A percentile compares a stretch with the other conserved stretches of the same genome.
phyloP scores from a whole-genome alignment of 2,888 invertebrate genomes.

The Alloplasta piceator region DNA sequence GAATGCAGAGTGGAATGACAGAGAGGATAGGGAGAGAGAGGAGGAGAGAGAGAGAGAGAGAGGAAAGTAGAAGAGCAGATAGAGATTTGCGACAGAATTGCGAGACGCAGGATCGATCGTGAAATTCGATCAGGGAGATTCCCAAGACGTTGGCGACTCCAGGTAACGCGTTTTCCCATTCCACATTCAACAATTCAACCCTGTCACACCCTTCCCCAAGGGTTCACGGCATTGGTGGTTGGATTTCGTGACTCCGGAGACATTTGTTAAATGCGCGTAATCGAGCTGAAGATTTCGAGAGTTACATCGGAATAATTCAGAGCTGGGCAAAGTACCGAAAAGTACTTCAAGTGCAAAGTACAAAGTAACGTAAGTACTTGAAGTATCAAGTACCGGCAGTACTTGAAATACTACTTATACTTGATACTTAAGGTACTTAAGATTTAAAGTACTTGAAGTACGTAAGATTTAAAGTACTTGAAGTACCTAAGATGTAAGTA shows the following conservation, averaged over 20 bases:
- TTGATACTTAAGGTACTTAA: too few relatives aligned
- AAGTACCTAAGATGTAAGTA: too few relatives aligned
- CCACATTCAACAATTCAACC: not conserved
- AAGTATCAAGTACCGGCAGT: too few relatives aligned
- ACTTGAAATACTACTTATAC: too few relatives aligned
- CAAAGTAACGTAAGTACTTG: too few relatives aligned
- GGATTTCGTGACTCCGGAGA: constrained; percentile 14
- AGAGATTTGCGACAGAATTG: constrained; percentile 30
- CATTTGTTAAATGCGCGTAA: constrained; percentile 15
- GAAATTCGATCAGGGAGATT: constrained; percentile 59
- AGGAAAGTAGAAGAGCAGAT: constrained; percentile 25
- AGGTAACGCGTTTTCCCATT: not conserved
- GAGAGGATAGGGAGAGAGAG: not conserved
- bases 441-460: too few relatives aligned
- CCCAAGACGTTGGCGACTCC: constrained; percentile 29
- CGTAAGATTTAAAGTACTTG: too few relatives aligned
- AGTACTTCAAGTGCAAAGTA: too few relatives aligned
- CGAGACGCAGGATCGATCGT: constrained; percentile 47
- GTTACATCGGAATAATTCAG: not conserved
- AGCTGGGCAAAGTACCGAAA: too few relatives aligned
- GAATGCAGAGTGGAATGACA: not conserved
- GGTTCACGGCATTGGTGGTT: constrained; percentile 7
- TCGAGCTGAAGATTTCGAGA: constrained; percentile 24
- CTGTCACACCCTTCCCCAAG: constrained; percentile 7
- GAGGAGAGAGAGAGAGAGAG: not conserved